Conservation (phyloP, 2,888 invertebrate species). For the Erebia palarica region DNA sequence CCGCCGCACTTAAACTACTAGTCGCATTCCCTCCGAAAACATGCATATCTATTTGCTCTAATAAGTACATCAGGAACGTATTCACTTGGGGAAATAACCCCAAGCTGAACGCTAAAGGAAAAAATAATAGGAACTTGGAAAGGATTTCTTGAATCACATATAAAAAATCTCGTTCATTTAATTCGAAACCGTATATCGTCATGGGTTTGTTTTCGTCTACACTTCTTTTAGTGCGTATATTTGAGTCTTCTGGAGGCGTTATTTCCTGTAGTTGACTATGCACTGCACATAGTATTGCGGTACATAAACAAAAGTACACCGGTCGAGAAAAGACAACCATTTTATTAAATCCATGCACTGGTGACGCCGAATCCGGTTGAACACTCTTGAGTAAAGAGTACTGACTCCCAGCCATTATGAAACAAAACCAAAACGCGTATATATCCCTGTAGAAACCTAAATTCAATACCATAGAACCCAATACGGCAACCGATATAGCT, state of each 20-base stretch:
- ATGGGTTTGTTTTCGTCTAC: slow-evolving; percentile 58
- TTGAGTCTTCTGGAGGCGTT: slow-evolving; percentile 48
- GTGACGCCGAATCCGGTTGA: slow-evolving; percentile 99
- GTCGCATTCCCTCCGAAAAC: slow-evolving; percentile 94
- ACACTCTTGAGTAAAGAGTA: slow-evolving; percentile 98
- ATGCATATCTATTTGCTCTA: slow-evolving; percentile 97
- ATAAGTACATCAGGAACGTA: slow-evolving; percentile 97
- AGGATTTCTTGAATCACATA: slow-evolving; percentile 87
- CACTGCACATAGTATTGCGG: slow-evolving; percentile 78
- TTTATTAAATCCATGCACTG: slow-evolving; percentile 98
- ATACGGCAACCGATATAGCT: slow-evolving; percentile 91
- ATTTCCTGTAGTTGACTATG: slow-evolving; percentile 67
- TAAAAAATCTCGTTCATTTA: slow-evolving; percentile 83
- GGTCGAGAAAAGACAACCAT: slow-evolving; percentile 96
- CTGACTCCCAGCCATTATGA: slow-evolving; percentile 98
- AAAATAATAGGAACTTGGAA: slow-evolving; percentile 91
- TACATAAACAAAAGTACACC: slow-evolving; percentile 94
- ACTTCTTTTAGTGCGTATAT: slow-evolving; percentile 59
- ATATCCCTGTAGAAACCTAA: slow-evolving; percentile 95
- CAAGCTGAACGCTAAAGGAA: slow-evolving; percentile 96
- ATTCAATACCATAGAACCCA: slow-evolving; percentile 92
- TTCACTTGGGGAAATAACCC: slow-evolving; percentile 98
- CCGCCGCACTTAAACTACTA: slow-evolving; percentile 90
- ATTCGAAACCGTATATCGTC: slow-evolving; percentile 73
- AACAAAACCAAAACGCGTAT: slow-evolving; percentile 96